phyloP scores from a whole-genome alignment of 2,888 invertebrate genomes.

The Eupithecia dodoneata region DNA sequence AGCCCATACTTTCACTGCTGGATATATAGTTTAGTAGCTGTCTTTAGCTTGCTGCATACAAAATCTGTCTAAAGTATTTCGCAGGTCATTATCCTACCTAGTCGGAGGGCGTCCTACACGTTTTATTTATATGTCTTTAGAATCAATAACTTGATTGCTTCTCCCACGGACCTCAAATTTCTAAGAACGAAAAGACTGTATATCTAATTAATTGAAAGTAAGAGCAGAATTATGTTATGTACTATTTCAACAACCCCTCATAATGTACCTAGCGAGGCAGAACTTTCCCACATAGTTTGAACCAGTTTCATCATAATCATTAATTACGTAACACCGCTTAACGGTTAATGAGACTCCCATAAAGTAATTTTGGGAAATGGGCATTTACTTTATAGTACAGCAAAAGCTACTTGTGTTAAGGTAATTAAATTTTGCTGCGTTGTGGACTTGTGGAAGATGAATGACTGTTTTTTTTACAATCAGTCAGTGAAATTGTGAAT shows the following conservation, averaged over 20 bases:
- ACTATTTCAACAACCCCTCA: constrained; percentile 28
- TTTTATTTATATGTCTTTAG: neutral
- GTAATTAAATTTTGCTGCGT: constrained; percentile 19
- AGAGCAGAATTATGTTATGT: neutral
- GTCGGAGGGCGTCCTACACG: neutral
- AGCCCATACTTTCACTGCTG: neutral
- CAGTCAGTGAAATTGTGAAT: neutral
- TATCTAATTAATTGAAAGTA: neutral
- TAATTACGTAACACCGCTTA: constrained; percentile 42
- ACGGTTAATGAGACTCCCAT: constrained; percentile 39
- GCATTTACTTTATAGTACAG: constrained; percentile 37
- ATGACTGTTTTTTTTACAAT: neutral
- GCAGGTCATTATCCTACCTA: neutral
- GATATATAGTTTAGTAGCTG: neutral
- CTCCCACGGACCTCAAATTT: neutral
- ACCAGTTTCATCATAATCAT: constrained; percentile 38
- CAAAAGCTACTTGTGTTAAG: constrained; percentile 25
- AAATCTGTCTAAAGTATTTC: neutral
- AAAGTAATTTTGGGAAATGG: constrained; percentile 44
- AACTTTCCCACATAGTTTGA: constrained; percentile 28
- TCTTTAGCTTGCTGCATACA: neutral
- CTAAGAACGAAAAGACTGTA: neutral
- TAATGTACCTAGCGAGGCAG: constrained; percentile 15
- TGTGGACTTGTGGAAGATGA: neutral
- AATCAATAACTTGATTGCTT: neutral